Evolutionary conservation across 2,797 vertebrate genomes (phyloP).

Genomic region (Manis pentadactyla): DNA sequence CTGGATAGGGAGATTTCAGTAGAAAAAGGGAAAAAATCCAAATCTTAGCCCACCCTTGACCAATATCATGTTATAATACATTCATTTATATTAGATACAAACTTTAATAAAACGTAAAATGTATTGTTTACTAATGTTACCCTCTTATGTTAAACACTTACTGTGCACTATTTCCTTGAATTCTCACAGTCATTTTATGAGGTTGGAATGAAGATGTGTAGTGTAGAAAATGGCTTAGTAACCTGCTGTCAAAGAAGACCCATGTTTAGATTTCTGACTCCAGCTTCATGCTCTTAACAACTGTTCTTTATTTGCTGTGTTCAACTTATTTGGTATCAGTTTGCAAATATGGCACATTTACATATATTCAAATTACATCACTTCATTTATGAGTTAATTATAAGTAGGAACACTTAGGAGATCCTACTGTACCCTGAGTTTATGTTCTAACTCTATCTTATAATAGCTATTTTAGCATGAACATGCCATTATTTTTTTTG

Average conservation of each 20-base stretch:
- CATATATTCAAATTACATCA: background rate
- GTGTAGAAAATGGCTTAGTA: background rate
- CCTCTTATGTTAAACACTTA: background rate
- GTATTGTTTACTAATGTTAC: background rate
- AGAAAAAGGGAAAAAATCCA: background rate
- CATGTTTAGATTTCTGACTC: background rate
- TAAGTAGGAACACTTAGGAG: background rate
- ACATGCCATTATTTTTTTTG: background rate
- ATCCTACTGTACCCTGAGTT: background rate
- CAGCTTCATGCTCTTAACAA: background rate
- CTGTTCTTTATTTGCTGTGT: background rate
- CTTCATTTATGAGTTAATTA: background rate
- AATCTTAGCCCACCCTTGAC: background rate
- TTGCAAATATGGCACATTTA: background rate
- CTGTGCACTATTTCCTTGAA: background rate
- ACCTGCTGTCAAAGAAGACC: background rate
- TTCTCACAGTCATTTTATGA: constrained; percentile 10
- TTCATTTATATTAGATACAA: background rate
- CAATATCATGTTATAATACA: background rate
- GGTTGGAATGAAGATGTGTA: background rate
- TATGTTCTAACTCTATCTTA: background rate
- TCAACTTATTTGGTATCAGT: background rate
- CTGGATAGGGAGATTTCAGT: background rate
- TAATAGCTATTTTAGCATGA: background rate
- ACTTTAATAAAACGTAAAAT: background rate